Base-by-base conservation (phyloP, 2,797 vertebrate species). In the Melanotaenia parkinsoni region DNA sequence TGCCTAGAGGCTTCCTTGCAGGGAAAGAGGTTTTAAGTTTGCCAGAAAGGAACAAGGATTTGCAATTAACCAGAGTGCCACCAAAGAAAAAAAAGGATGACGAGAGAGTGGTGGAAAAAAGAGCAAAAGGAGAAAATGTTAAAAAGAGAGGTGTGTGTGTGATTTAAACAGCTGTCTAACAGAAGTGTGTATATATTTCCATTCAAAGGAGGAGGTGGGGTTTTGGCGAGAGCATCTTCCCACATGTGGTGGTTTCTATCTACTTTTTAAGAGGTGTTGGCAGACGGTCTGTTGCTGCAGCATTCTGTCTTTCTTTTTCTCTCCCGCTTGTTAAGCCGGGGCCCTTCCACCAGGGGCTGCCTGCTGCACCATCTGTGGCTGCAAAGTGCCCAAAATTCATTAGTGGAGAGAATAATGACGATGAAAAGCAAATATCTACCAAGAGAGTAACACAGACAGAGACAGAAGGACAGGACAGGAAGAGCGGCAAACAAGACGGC, bases 351-450 rank as follows among this genome's bases (percentile, higher is more conserved):
- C 88, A 85, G 85, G 69, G 65, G 77, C 84, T 81, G 87, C 80
- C 81, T 80, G 77, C 88, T 83, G 79, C 81, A 83, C 87, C 91
- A 90, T 93, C 91, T 93, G 91, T 89, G 85, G 83, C 76, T 80
- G 83, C 77, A 77, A 88, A 90, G 85, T 81, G 88, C 81, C 91
- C 85, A 77, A 91, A 88, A 89, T 82, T 91, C 82, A 90, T 93
- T 92, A 92, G 81, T 70, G 79, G 69, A 85, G 84, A 85, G 63
- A 84, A 74, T 77, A 37, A 78, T 69, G 72, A 62, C 78, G 70
- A 82, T n/a, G 57, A 79, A 79, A 72, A 84, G 84, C 65, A 58
- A 72, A 82, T 83, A 61, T 67, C 80, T 66, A 77, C 61, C 50
- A 63, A 72, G 79, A 80, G 85, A 70, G 74, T n/a, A 70, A 56